Evolutionary conservation across 2,888 invertebrate species (phyloP), one percentile per base, ranked within the genome.

Genomic region (Stegophylla sp.): DNA sequence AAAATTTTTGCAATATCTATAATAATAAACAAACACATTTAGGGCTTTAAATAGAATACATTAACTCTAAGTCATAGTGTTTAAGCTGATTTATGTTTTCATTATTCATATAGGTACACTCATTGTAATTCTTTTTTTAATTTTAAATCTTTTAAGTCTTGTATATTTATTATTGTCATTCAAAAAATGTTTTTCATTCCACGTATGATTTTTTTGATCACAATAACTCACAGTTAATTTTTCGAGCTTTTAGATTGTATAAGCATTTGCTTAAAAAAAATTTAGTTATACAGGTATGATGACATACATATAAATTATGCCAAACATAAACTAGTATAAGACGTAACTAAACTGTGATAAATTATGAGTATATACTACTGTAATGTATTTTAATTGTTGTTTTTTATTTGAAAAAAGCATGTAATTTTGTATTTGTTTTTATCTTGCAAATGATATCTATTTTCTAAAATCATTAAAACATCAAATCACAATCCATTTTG

Each of bases 341-440:
- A 79, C 61, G 79, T 79, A 79, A 79, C 79, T 71, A 79, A 79
- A 79, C 79, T 79, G 79, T 79, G 79, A 79, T 79, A 79, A 79
- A 79, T 79, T 79, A 71, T 69, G 67, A 69, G 79, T 69, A 71
- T 79, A 48, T 59, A 59, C 67, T 67, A 67, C 69, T 67, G 56
- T 79, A 79, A 69, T 71, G 61, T 79, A 79, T 61, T 71, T 56
- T 79, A 79, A 79, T 79, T 79, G 79, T 79, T 69, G 51, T 69
- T 79, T 79, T 75, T 74, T 74, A 53, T 74, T 61, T 76, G n/a
- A 53, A 53, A 75, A 66, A 66, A 77, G n/a, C 20, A 48, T 69
- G 67, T 67, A 45, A 59, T 59, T 76, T 76, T 77, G 56, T 67
- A 59, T 77, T 0, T 43, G 61, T 69, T 69, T 79, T 69, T 61